Conservation (phyloP, 2,113 vertebrate genomes). For the Brachypteracias leptosomus region DNA sequence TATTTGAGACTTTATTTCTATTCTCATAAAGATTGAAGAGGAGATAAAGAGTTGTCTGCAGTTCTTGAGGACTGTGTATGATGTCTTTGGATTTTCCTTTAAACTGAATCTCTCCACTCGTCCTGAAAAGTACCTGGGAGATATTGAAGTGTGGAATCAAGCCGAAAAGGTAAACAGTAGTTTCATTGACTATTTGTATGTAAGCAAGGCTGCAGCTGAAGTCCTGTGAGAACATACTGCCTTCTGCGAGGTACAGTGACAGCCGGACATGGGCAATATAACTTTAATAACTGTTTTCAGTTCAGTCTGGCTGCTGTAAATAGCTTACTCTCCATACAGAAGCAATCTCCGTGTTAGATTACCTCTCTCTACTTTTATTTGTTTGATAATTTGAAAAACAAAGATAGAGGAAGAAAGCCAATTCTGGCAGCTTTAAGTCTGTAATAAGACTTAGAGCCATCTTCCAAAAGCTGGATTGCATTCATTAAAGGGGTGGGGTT, state of each 20-base stretch:
- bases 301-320: not conserved
- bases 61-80: constrained; percentile 90
- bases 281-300: not conserved
- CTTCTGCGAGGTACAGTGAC: not conserved
- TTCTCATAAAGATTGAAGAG: constrained; percentile 82
- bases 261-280: not conserved
- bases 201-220: not conserved
- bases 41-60: constrained; percentile 96
- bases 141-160: constrained; percentile 88
- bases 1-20: not conserved
- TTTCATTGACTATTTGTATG: not conserved
- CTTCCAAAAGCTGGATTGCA: not conserved
- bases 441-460: not conserved
- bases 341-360: not conserved
- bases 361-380: not conserved
- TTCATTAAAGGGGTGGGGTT: not conserved
- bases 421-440: not conserved
- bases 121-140: constrained; percentile 95
- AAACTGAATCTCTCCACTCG: constrained; percentile 97
- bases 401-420: not conserved
- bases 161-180: constrained; percentile 88
- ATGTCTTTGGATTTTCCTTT: constrained; percentile 94
- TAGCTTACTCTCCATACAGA: not conserved
- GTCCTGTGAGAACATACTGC: not conserved
- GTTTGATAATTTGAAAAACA: not conserved